These are phyloP conservation scores for Hyla sarda DNA, from an alignment of 2,113 vertebrate genomes.

Conservation along the genomic window DNA sequence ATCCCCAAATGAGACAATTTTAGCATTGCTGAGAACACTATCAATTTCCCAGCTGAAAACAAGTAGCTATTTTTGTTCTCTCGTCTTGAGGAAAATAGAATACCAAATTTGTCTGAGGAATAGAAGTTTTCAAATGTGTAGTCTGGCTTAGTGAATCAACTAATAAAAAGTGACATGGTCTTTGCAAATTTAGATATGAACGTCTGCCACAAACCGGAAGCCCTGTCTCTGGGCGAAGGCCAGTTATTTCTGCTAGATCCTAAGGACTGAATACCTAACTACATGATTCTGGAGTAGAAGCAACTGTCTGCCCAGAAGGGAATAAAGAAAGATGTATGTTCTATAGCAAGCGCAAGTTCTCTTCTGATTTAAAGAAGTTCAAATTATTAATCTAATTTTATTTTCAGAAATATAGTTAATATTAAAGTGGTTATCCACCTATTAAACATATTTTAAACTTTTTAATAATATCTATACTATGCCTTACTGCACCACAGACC, in stretches of 20 bases:
- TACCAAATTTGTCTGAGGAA: background rate
- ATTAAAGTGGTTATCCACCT: no score
- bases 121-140: background rate
- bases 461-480: no score
- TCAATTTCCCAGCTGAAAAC: conserved; percentile 41
- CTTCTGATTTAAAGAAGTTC: no score
- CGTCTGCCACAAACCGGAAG: background rate
- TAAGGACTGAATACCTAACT: background rate
- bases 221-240: background rate
- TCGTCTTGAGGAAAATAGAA: background rate
- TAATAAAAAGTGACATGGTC: background rate
- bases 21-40: conserved; percentile 25
- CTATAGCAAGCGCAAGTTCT: no score
- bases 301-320: background rate
- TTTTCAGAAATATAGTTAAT: no score
- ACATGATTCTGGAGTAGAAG: background rate
- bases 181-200: background rate
- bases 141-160: background rate
- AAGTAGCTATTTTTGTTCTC: conserved; percentile 13
- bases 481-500: no score
- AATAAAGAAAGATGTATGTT: no score
- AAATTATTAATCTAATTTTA: no score
- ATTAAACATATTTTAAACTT: no score
- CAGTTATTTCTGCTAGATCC: background rate
- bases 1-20: conserved; percentile 47